A percentile compares a stretch with the other conserved stretches of the same genome.
These are phyloP conservation scores for Anguilla pacifica DNA, from an alignment of 2,797 vertebrate species.

Conservation along the genomic window DNA sequence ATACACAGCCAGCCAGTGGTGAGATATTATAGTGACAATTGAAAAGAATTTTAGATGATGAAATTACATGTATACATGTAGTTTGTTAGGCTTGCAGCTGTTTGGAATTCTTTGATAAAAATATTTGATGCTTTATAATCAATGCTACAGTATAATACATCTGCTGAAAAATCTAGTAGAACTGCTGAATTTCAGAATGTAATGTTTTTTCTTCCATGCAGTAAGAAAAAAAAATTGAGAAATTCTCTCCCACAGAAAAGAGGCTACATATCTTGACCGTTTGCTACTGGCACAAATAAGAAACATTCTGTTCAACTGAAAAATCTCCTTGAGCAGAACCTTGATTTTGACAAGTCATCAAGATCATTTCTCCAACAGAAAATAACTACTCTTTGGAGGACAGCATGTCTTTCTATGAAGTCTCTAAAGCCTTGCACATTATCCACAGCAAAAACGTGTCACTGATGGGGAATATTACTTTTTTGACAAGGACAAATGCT, in stretches of 20 bases:
- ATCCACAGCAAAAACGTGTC: not conserved
- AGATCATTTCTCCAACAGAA: not conserved
- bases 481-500: slow-evolving; percentile 7
- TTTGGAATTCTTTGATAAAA: too few relatives aligned
- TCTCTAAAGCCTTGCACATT: not conserved
- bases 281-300: not conserved
- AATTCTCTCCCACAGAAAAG: not conserved
- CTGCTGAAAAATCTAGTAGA: too few relatives aligned
- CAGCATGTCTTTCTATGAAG: not conserved
- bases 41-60: too few relatives aligned
- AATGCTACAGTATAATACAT: too few relatives aligned
- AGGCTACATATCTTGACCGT: not conserved
- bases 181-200: too few relatives aligned
- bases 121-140: too few relatives aligned
- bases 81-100: too few relatives aligned
- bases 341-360: not conserved
- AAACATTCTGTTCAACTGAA: not conserved
- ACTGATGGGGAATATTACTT: not conserved
- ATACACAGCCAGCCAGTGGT: too few relatives aligned
- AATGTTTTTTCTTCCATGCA: too few relatives aligned
- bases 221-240: too few relatives aligned
- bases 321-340: not conserved
- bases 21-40: too few relatives aligned
- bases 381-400: not conserved
- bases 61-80: too few relatives aligned